phyloP scores from a whole-genome alignment of 1,140 invertebrate genomes.

The Thrips palmi region DNA sequence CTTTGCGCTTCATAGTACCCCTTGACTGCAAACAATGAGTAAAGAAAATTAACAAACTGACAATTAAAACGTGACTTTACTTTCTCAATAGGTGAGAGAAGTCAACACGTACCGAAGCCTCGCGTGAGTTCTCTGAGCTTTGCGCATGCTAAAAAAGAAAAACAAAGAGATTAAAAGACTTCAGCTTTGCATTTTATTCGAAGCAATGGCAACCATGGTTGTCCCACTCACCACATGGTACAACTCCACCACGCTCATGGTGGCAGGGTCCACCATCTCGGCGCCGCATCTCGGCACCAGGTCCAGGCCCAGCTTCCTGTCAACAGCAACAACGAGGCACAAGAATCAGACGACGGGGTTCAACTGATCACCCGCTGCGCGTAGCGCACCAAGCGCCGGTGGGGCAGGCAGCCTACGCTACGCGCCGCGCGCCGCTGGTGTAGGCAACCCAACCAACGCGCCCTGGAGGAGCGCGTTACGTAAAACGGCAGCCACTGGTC shows the following conservation, averaged over 20 bases:
- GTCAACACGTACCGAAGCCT: conserved; percentile 39
- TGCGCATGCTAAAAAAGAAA: conserved; percentile 40
- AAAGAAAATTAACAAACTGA: conserved; percentile 7
- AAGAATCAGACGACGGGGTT: conserved; percentile 1
- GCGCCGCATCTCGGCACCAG: conserved; percentile 72
- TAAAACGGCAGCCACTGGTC: no score
- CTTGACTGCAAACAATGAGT: conserved; percentile 26
- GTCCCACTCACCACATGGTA: conserved; percentile 62
- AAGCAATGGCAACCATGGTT: neutral
- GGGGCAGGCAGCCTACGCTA: neutral
- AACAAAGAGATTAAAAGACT: conserved; percentile 7
- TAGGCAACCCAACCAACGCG: no score
- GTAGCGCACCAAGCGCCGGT: conserved; percentile 2
- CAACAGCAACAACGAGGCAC: conserved; percentile 25
- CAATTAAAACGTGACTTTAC: conserved; percentile 5
- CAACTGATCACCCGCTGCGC: neutral
- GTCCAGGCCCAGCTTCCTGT: conserved; percentile 77
- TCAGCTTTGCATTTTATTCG: neutral
- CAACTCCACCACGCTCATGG: conserved; percentile 70
- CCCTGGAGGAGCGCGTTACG: no score
- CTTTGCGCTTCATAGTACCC: conserved; percentile 47
- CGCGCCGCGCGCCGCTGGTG: neutral
- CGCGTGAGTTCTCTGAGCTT: conserved; percentile 60
- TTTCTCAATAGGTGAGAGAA: conserved; percentile 13
- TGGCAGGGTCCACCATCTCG: conserved; percentile 72